Conservation (phyloP, 2,797 vertebrate species). For the Peromyscus aztecus region DNA sequence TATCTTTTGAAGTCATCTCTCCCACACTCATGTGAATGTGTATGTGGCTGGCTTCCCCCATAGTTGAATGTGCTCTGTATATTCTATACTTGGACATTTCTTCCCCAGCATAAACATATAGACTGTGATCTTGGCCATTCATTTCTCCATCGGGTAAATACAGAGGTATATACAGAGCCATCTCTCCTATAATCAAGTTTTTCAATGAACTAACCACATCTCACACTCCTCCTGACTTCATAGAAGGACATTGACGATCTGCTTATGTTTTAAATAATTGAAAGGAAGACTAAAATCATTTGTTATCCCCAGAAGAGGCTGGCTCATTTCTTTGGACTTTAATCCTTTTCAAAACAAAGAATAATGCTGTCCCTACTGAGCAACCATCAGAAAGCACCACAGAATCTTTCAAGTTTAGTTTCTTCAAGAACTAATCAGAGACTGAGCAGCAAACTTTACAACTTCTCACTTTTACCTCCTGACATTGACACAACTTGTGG, state of each 20-base stretch:
- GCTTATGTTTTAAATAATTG: slow-evolving; percentile 23
- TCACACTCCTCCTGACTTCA: neutral
- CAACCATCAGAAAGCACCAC: neutral
- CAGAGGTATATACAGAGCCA: no score
- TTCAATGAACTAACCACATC: neutral
- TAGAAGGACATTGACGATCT: neutral
- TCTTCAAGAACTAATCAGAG: slow-evolving; percentile 33
- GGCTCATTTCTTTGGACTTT: slow-evolving; percentile 39
- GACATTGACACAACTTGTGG: neutral
- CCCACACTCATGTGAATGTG: neutral
- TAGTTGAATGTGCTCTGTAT: neutral
- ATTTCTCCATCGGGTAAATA: neutral
- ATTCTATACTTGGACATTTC: neutral
- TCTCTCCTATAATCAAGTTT: neutral
- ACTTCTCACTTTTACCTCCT: neutral
- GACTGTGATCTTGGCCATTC: neutral
- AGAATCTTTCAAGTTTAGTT: neutral
- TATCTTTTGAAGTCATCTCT: neutral
- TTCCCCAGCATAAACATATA: neutral
- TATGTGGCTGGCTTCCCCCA: neutral
- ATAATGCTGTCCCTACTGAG: neutral
- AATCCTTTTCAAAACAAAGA: slow-evolving; percentile 42
- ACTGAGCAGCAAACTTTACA: neutral
- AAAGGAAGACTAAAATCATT: slow-evolving; percentile 35
- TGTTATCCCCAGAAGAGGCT: neutral